Evolutionary conservation across 2,797 vertebrate genomes (phyloP), one percentile per base, ranked within the genome.

Genomic region (Bradypodion ventrale): DNA sequence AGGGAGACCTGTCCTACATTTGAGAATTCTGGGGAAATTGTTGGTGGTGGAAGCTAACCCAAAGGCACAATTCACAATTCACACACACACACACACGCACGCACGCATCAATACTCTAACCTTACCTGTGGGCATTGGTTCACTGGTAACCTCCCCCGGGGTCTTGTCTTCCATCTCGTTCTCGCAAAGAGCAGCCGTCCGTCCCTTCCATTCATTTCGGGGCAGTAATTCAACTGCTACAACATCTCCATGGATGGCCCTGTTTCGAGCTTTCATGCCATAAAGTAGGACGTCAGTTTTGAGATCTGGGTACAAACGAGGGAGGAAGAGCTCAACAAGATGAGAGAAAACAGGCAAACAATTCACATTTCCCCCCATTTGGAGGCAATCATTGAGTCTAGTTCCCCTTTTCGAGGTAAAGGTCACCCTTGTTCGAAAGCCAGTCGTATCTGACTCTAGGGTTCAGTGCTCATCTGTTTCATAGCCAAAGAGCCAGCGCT

Each of bases 111-210:
- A n/a, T 9, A 9, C 25, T 52, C 1, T 4, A 21, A 16, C 21
- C 88, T 90, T 89, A 99, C 98, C 98, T 94, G 98, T 98, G 1
- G 98, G 96, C 97, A 99, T 97, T 7, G 97, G 96, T 73, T 97
- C 96, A 8, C 95, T 95, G 0, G 95, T 93, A 42, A 74, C 82
- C 35, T 97, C 98, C n/a, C 97, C 96, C 0, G 86, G 89, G 4
- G 90, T 66, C 94, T 93, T 97, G 77, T 98, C 98, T 1, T 98
- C 98, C 0, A 83, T 89, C 79, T 96, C 97, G 0, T 95, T 97
- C 83, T 98, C 97, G 5, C 96, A 96, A 88, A 99, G 97, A 0
- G 97, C 96, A 0, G 92, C 96, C 0, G 91, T 96, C 80, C 96
- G 97, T 60, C 98, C 97, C 79, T 95, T 97, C 98, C 99, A 99